A percentile compares a stretch with the other conserved stretches of the same genome.
Conservation (phyloP, 2,888 invertebrate species). For the Saturnia japonica region DNA sequence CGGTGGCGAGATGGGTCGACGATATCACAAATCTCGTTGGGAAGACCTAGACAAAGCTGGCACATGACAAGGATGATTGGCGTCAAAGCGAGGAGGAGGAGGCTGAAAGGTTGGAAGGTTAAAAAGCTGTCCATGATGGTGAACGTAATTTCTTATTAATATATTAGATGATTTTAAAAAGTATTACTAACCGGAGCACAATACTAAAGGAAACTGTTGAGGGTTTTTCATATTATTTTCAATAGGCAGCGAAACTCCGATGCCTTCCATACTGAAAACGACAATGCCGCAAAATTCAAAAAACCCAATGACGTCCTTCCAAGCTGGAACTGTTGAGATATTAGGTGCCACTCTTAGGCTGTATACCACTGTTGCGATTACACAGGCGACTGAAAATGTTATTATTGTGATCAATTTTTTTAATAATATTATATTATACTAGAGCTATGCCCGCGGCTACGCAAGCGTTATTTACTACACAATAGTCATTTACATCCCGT, state of each 20-base stretch:
- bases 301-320: constrained; percentile 61
- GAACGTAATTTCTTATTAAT: neutral
- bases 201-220: constrained; percentile 54
- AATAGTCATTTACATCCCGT: too few species aligned
- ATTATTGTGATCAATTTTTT: neutral
- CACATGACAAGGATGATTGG: too few species aligned
- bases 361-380: constrained; percentile 66
- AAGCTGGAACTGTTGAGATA: constrained; percentile 54
- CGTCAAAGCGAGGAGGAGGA: too few species aligned
- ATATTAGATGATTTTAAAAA: neutral
- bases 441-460: too few species aligned
- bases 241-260: constrained; percentile 70
- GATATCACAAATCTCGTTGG: too few species aligned
- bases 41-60: too few species aligned
- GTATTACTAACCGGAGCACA: constrained; percentile 56
- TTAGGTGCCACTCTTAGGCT: constrained; percentile 50
- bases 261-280: constrained; percentile 82
- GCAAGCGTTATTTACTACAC: too few species aligned
- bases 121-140: too few species aligned
- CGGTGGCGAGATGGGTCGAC: too few species aligned
- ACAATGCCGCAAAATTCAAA: constrained; percentile 82
- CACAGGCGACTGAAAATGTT: constrained; percentile 62
- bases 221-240: constrained; percentile 75
- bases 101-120: too few species aligned
- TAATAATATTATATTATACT: neutral